Evolutionary conservation across 2,113 vertebrate species (phyloP).

Genomic region (human): GRCh38 chrX:7740501-7741000

Average conservation of each 20-base stretch:
- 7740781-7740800: not conserved
- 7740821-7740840: fast-evolving
- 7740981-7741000: not conserved
- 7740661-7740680: not conserved
- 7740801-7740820: not conserved
- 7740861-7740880: too few species aligned
- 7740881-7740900: fast-evolving
- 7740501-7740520: not conserved
- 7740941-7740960: not conserved
- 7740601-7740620: not conserved
- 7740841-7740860: fast-evolving
- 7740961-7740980: not conserved
- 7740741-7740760: not conserved
- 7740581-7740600: fast-evolving
- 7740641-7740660: not conserved
- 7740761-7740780: not conserved
- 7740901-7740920: fast-evolving
- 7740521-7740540: too few species aligned
- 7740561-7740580: not conserved
- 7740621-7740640: too few species aligned
- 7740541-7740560: fast-evolving
- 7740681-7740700: not conserved
- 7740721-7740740: not conserved
- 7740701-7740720: not conserved
- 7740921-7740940: not conserved